phyloP scores from a whole-genome alignment of 2,888 invertebrate genomes.

The Cancer borealis region DNA sequence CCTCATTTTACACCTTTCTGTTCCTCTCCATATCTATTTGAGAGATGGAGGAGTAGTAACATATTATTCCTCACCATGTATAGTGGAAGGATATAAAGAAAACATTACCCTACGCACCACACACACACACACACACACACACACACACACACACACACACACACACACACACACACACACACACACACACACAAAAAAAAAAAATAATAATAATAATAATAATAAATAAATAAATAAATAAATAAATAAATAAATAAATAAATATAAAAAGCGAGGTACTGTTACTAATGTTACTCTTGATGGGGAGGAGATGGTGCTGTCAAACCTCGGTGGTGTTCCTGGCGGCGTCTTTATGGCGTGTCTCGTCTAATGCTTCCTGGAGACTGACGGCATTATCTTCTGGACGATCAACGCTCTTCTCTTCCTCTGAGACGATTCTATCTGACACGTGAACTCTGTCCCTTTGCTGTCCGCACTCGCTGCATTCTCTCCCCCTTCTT shows the following conservation, averaged over 20 bases:
- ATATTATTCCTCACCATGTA: too few relatives aligned
- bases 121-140: background rate
- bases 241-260: too few relatives aligned
- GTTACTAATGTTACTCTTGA: background rate
- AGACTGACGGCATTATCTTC: background rate
- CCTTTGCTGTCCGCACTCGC: background rate
- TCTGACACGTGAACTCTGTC: background rate
- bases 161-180: conserved; percentile 4
- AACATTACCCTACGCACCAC: too few relatives aligned
- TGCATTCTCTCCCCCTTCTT: background rate
- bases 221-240: too few relatives aligned
- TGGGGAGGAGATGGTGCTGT: background rate
- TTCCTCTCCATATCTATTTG: too few relatives aligned
- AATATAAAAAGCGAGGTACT: background rate
- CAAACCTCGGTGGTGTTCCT: background rate
- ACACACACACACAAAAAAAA: too few relatives aligned
- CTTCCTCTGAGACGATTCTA: conserved; percentile 22
- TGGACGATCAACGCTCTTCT: conserved; percentile 6
- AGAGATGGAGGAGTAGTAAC: too few relatives aligned
- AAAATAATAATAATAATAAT: too few relatives aligned
- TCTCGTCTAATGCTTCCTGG: conserved; percentile 38
- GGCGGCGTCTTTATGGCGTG: conserved; percentile 8
- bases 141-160: background rate
- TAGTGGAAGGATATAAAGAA: too few relatives aligned
- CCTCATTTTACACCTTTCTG: too few relatives aligned